Percentiles rank a stretch among this genome's conserved stretches.
Conservation (phyloP, 2,888 invertebrate species). For the Conistra vaccinii region DNA sequence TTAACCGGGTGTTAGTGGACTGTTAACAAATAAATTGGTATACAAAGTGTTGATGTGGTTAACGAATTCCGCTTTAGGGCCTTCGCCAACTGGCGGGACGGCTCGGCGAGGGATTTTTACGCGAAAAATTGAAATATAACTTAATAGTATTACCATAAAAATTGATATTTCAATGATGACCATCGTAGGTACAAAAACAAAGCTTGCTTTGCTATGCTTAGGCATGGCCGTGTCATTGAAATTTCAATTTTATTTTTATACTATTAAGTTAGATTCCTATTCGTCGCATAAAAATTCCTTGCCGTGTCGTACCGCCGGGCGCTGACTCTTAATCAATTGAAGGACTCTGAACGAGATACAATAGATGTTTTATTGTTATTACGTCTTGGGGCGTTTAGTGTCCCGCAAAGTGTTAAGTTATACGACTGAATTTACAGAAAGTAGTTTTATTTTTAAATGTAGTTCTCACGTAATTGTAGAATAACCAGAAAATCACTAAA, state of each 20-base stretch:
- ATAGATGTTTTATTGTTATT: not conserved
- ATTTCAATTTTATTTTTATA: too few relatives aligned
- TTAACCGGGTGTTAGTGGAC: conserved; percentile 8
- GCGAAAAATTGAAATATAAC: not conserved
- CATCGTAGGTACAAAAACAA: too few relatives aligned
- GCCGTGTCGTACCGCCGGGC: too few relatives aligned
- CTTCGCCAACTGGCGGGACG: not conserved
- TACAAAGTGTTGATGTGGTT: not conserved
- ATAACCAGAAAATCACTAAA: conserved; percentile 12
- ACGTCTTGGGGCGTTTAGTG: not conserved
- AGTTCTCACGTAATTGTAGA: not conserved
- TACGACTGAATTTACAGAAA: not conserved
- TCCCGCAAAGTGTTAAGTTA: not conserved
- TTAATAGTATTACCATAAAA: too few relatives aligned
- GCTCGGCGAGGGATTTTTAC: not conserved
- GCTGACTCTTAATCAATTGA: not conserved
- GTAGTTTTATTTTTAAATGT: not conserved
- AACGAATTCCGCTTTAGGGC: not conserved
- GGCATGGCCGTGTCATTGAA: too few relatives aligned
- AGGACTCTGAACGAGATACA: not conserved
- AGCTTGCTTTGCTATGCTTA: too few relatives aligned
- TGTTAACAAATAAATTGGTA: not conserved
- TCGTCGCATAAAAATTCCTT: too few relatives aligned
- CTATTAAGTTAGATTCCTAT: too few relatives aligned
- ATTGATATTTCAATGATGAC: not conserved